Base-by-base conservation (phyloP, 2,113 vertebrate species). In the Vireo altiloquus region DNA sequence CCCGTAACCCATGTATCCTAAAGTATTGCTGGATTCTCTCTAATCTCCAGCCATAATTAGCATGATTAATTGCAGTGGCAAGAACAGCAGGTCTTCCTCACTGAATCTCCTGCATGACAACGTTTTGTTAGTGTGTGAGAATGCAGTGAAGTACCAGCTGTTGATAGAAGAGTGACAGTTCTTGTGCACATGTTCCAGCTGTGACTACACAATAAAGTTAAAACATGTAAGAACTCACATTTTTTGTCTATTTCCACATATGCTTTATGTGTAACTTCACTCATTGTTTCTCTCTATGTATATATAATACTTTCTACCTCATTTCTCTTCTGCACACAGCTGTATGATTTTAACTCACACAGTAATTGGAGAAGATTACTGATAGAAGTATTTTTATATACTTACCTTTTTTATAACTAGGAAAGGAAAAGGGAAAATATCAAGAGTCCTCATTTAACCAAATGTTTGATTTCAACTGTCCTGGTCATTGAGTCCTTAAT, bases 231-330 rank as follows among this genome's bases (percentile, higher is more conserved):
- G 56, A 68, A 75, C 17, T 21, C 69, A 71, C 27, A 22, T 71
- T 96, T 96, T 89, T 93, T 90, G 71, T 52, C 72, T 81, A 75
- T 78, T 93, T 56, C 47, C 33, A 63, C 80, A 93, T 84, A 66
- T 64, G 80, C 15, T 82, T 88, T 81, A 27, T 78, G 60, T 83
- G 90, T 76, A 90, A 79, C 57, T 87, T 92, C 78, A 93, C 82
- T 95, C 87, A 75, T 69, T 92, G 49, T 80, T 46, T 86, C 61
- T 79, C 3, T 10, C 2, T 40, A 35, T 77, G 16, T 91, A 35
- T 86, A 76, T 68, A 71, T 44, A 85, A 50, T 57, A 83, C 14
- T 21, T 82, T 92, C 70, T 70, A 68, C 33, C 39, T 35, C 71
- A 15, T 42, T 90, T 93, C 35, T 74, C 12, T 65, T 74, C 33